These are phyloP conservation scores for Actinopyga echinites DNA, from an alignment of 53 echinoderm and acorn worm species.

Conservation along the genomic window DNA sequence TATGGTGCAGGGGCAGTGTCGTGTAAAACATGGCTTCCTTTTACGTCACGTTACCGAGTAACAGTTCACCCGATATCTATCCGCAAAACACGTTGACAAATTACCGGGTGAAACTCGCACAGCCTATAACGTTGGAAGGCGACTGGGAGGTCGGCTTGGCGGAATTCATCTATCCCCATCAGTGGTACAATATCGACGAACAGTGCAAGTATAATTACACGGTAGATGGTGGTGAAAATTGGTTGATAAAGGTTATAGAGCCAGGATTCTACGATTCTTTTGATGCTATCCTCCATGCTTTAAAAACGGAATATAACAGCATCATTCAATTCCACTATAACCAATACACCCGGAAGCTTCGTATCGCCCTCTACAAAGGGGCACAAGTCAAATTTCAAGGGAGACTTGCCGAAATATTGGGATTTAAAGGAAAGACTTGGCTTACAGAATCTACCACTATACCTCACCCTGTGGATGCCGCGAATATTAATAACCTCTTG, in stretches of 20 bases:
- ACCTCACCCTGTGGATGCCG: too few relatives aligned
- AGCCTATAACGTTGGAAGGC: constrained; percentile 8
- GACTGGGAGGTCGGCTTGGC: constrained; percentile 38
- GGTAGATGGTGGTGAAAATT: neutral
- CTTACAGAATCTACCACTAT: too few relatives aligned
- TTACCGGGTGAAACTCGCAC: constrained; percentile 30
- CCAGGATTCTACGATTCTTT: neutral
- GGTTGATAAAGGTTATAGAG: neutral
- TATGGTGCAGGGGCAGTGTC: too few relatives aligned
- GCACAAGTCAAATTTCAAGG: neutral
- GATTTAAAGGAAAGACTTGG: too few relatives aligned
- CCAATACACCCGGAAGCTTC: neutral
- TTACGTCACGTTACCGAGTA: constrained; percentile 53
- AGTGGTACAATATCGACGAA: constrained; percentile 48
- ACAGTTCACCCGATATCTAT: constrained; percentile 37
- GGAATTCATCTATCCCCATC: constrained; percentile 43
- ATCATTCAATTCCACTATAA: neutral
- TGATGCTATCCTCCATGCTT: neutral
- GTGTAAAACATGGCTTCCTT: constrained; percentile 44
- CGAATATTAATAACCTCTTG: too few relatives aligned
- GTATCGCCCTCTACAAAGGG: neutral
- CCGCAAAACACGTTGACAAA: constrained; percentile 49
- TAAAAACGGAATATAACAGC: neutral
- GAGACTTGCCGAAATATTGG: too few relatives aligned
- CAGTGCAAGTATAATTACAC: constrained; percentile 3